Base-by-base conservation (phyloP, 2,888 invertebrate species). In the Didymodactylos carnosus region DNA sequence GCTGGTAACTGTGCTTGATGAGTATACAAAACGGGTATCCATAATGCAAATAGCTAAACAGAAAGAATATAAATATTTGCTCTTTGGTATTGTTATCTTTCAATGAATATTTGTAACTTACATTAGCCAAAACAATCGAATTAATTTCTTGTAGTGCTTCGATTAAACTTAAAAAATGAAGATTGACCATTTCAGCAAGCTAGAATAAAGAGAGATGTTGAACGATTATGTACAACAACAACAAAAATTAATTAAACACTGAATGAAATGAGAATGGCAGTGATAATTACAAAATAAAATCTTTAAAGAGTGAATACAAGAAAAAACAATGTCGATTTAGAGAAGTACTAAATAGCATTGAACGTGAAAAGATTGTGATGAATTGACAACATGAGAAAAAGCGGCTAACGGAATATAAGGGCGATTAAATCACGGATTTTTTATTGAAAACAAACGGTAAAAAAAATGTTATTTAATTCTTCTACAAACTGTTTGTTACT, bases 111-210 rank as follows among this genome's bases (percentile, higher is more conserved):
- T 27, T 27, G 10, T 35, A 43, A 46, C 19, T 25, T 71, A 71
- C 71, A 40, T 74, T 74, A 25, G 74, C 74, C 29, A 74, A 71
- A 11, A 74, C 62, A 40, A 74, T 53, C 19, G 94, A 94, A 82
- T 92, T 91, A 78, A 93, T 93, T 82, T 97, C 97, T 79, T 94
- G 87, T 5, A 98, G 85, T 0, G 94, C 93, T 84, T 98, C 97
- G 81, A 98, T 87, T 76, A 97, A 87, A 81, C 91, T 92, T 76
- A 98, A 85, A 83, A 98, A 95, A 82, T 98, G 97, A 4, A 95
- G 86, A 83, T 94, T 97, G 14, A 98, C 94, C 86, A 94, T 95
- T 86, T 98, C 97, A 2, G 95, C 92, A 76, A 97, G 84, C 92
- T 97, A 84, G 41, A 78, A 77, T n/a, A n/a, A n/a, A n/a, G n/a